These are phyloP conservation scores for Andricus quercusramuli DNA, from an alignment of 2,888 invertebrate species.

Conservation along the genomic window DNA sequence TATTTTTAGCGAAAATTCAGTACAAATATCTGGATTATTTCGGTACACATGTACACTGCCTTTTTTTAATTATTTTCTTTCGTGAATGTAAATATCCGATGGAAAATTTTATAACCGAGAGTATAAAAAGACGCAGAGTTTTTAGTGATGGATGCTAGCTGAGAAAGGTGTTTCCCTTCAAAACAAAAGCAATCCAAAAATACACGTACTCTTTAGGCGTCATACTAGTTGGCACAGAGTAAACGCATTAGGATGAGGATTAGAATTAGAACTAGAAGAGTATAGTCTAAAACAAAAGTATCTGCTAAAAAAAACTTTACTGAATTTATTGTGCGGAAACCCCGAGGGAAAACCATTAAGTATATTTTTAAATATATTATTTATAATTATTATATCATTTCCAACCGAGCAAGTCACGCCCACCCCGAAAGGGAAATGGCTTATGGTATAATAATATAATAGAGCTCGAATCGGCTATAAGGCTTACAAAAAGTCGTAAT, in stretches of 20 bases:
- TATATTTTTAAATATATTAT: background rate
- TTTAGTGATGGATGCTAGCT: background rate
- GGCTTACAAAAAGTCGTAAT: too few species aligned
- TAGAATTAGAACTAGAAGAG: constrained; percentile 20
- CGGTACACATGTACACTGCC: too few species aligned
- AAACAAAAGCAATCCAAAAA: constrained; percentile 33
- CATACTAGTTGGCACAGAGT: background rate
- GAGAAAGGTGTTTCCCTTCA: constrained; percentile 22
- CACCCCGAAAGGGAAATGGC: too few species aligned
- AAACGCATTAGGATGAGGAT: background rate
- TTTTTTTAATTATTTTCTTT: background rate
- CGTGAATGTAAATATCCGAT: background rate
- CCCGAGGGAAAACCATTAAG: background rate
- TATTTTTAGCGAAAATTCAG: too few species aligned
- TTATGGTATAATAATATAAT: too few species aligned
- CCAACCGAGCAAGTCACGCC: too few species aligned
- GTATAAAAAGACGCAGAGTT: constrained; percentile 2
- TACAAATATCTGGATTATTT: too few species aligned
- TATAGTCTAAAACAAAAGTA: background rate
- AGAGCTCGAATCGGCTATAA: too few species aligned
- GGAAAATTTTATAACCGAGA: background rate
- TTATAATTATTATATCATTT: too few species aligned
- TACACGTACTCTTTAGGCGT: constrained; percentile 18
- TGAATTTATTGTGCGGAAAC: background rate
- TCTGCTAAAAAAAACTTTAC: background rate